Evolutionary conservation across 2,888 invertebrate species (phyloP), one percentile per base, ranked within the genome.

Genomic region (Artemia sinica): DNA sequence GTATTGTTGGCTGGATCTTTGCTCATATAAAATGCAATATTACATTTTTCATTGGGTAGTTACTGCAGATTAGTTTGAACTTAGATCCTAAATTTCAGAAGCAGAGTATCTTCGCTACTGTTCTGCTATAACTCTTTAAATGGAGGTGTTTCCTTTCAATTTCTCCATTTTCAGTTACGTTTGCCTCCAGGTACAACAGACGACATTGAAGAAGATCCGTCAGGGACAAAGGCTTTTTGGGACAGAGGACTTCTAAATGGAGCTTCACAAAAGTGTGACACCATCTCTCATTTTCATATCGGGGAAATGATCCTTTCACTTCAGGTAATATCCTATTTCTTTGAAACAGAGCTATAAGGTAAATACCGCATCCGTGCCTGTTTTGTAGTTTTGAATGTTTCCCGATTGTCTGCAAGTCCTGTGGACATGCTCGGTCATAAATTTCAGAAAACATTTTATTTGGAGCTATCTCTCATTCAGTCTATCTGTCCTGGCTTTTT

Each of bases 171-270:
- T 41, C 69, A 83, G 83, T 78, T 84, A 75, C 83, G 95, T 66
- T 78, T 96, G 69, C 93, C 97, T 0, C 85, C 87, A 69, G 91
- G 91, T 70, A 88, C 94, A 2, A 89, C 89, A 49, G 98, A 98
- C 79, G 97, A 98, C 77, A 94, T 98, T 0, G 97, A 98, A 77
- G 98, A 99, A 79, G 98, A 99, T 80, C 98, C 97, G 0, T 97
- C 97, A 0, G 97, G 97, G 66, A 95, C 94, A 76, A 95, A 96
- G 78, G 92, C 96, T 0, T 81, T 98, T 0, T 98, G 97, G 97
- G 84, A 85, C 74, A 77, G 81, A 80, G 91, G 96, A 71, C 81
- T 94, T 66, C 79, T 97, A 13, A 96, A 93, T 76, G 97, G 97
- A 14, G 96, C 98, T 0, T 94, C 96, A 0, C 97, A 98, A 76